A percentile compares a stretch with the other conserved stretches of the same genome.
These are phyloP conservation scores for Anneissia japonica DNA, from an alignment of 35 echinoderm and acorn worm species.

Conservation along the genomic window DNA sequence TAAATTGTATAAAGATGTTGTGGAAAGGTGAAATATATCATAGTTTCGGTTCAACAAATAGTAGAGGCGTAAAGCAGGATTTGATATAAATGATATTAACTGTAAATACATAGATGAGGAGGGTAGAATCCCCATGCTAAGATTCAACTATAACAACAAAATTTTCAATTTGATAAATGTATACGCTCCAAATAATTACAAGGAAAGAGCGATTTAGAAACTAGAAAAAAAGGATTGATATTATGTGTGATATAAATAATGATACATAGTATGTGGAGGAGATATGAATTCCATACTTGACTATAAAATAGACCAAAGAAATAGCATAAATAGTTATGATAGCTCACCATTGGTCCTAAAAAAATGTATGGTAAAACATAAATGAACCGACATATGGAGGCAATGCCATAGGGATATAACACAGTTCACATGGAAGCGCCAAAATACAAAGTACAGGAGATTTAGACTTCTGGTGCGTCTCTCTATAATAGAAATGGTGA, in stretches of 20 bases:
- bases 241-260: not conserved
- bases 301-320: not conserved
- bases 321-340: not conserved
- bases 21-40: not conserved
- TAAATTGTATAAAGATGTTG: not conserved
- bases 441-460: not conserved
- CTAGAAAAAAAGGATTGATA: not conserved
- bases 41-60: not conserved
- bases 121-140: not conserved
- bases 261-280: not conserved
- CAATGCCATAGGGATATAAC: not conserved
- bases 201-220: not conserved
- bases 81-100: not conserved
- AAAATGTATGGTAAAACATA: not conserved
- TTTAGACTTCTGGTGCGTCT: not conserved
- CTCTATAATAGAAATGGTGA: not conserved
- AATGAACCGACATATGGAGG: not conserved
- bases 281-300: not conserved
- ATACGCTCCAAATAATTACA: not conserved
- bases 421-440: not conserved
- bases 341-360: not conserved
- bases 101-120: not conserved
- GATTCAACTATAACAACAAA: no score
- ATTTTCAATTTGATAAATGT: no score
- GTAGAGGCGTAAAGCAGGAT: not conserved